phyloP scores from a whole-genome alignment of 1,140 invertebrate genomes.

The Polyergus mexicanus region DNA sequence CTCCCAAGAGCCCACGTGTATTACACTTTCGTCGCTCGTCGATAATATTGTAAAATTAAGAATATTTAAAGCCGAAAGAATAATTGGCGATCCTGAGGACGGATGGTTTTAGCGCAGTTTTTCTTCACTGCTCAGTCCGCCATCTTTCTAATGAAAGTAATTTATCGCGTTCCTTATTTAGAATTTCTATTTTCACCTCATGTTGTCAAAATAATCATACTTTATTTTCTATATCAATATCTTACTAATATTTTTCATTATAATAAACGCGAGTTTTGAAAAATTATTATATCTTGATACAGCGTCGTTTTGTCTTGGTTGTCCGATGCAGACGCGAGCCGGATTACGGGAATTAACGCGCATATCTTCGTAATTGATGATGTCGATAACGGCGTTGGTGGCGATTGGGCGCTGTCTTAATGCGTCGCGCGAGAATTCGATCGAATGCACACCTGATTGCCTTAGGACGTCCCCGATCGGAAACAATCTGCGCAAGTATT shows the following conservation, averaged over 20 bases:
- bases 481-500: conserved; percentile 62
- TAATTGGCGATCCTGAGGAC: conserved; percentile 5
- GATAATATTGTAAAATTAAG: conserved; percentile 54
- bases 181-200: not conserved
- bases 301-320: not conserved
- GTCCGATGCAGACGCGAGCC: not conserved
- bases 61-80: conserved; percentile 53
- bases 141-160: not conserved
- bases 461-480: not conserved
- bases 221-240: not conserved
- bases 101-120: conserved; percentile 1
- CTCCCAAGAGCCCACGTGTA: not conserved
- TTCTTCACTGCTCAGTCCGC: not conserved
- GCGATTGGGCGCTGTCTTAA: not conserved
- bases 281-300: conserved; percentile 1
- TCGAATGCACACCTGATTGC: conserved; percentile 62
- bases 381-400: conserved; percentile 29
- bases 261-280: not conserved
- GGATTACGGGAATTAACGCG: conserved; percentile 1
- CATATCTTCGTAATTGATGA: not conserved
- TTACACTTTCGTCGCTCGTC: not conserved
- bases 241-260: conserved; percentile 19
- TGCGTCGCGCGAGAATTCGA: conserved; percentile 27
- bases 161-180: not conserved
- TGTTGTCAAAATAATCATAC: too few species aligned